phyloP scores from a whole-genome alignment of 2,888 invertebrate species.

The Leptura quadrifasciata region DNA sequence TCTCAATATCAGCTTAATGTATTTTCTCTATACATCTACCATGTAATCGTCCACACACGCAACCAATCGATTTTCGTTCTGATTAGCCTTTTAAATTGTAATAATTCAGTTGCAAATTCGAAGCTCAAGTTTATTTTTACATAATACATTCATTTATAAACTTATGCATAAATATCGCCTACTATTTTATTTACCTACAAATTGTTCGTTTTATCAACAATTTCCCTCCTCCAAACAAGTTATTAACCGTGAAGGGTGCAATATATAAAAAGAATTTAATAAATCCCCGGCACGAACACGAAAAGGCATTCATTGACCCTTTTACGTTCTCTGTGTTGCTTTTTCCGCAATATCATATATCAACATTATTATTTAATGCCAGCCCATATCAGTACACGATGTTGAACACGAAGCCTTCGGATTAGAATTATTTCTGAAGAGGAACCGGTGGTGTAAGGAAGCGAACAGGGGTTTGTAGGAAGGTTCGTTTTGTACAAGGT shows the following conservation, averaged over 20 bases:
- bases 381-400: not conserved
- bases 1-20: no score
- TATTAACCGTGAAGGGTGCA: not conserved
- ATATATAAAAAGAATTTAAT: slow-evolving; percentile 7
- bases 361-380: not conserved
- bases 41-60: not conserved
- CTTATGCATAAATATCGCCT: not conserved
- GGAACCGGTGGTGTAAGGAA: not conserved
- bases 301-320: not conserved
- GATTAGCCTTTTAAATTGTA: not conserved
- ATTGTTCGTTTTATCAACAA: not conserved
- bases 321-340: not conserved
- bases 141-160: not conserved
- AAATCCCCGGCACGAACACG: slow-evolving; percentile 1
- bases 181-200: not conserved
- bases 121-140: not conserved
- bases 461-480: not conserved
- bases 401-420: not conserved
- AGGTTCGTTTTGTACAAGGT: not conserved
- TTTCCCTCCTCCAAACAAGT: not conserved
- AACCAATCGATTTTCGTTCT: not conserved
- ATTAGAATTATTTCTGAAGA: slow-evolving; percentile 1
- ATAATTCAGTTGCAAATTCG: not conserved
- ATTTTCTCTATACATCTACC: no score
- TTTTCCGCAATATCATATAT: slow-evolving; percentile 7